A percentile compares a stretch with the other conserved stretches of the same genome.
These are phyloP conservation scores for Hycleus phaleratus DNA, from an alignment of 1,140 invertebrate genomes.

Conservation along the genomic window DNA sequence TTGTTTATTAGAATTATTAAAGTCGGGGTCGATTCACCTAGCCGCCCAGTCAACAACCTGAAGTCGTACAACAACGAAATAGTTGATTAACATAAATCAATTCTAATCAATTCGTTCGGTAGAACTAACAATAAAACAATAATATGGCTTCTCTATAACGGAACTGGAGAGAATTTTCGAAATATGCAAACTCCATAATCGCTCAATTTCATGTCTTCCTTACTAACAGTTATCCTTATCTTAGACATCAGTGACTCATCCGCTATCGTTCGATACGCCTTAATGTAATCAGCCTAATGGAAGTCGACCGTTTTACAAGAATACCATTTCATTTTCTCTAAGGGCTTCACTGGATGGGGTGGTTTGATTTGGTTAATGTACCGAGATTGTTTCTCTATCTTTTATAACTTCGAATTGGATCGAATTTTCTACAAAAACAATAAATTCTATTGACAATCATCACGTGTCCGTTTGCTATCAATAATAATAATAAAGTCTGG, in stretches of 20 bases:
- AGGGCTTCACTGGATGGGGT: constrained; percentile 13
- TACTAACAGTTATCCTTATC: neutral
- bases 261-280: constrained; percentile 4
- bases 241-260: constrained; percentile 6
- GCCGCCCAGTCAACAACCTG: neutral
- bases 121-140: neutral
- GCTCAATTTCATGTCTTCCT: too few species aligned
- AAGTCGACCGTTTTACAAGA: constrained; percentile 26
- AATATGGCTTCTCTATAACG: neutral
- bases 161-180: neutral
- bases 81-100: neutral
- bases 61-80: constrained; percentile 1
- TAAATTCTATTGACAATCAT: too few species aligned
- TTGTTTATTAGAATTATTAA: constrained; percentile 3
- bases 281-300: constrained; percentile 22
- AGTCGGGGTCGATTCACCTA: neutral
- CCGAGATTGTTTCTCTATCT: constrained; percentile 2
- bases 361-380: constrained; percentile 19
- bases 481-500: neutral
- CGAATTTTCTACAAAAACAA: too few species aligned
- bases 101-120: neutral
- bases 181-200: too few species aligned
- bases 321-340: constrained; percentile 25
- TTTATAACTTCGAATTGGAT: neutral
- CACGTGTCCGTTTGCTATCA: too few species aligned